Percentiles rank a stretch among this genome's conserved stretches.
Conservation (phyloP, 1,140 invertebrate genomes). For the Ptiloglossa arizonensis region DNA sequence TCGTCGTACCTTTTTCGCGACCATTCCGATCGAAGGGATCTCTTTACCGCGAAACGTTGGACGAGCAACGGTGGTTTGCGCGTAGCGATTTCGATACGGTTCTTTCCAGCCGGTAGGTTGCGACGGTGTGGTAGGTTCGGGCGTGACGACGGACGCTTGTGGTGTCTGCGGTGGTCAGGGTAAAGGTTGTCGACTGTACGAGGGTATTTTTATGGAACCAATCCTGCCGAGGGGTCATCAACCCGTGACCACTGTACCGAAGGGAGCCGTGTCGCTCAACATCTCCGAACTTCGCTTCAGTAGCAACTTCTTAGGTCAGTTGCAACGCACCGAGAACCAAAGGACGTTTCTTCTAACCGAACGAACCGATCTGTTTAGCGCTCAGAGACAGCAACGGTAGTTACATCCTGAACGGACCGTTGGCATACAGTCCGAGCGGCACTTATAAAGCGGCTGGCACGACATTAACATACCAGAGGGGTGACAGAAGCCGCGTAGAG, state of each 20-base stretch:
- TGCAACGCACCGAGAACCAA: slow-evolving; percentile 70
- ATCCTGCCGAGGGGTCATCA: slow-evolving; percentile 92
- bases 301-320: slow-evolving; percentile 95
- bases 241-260: slow-evolving; percentile 91
- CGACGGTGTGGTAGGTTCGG: slow-evolving; percentile 87
- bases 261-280: slow-evolving; percentile 94
- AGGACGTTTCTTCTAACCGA: slow-evolving; percentile 38
- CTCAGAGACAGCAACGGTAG: slow-evolving; percentile 85
- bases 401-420: slow-evolving; percentile 84
- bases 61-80: no score
- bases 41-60: background rate
- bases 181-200: slow-evolving; percentile 83
- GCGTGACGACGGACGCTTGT: slow-evolving; percentile 84
- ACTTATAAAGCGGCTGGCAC: slow-evolving; percentile 90
- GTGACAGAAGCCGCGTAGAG: slow-evolving; percentile 82
- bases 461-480: slow-evolving; percentile 89
- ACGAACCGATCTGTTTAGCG: slow-evolving; percentile 81
- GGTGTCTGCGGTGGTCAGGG: slow-evolving; percentile 82
- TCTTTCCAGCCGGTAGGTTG: slow-evolving; percentile 84
- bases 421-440: slow-evolving; percentile 90
- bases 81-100: background rate
- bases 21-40: background rate
- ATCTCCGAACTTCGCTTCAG: slow-evolving; percentile 93
- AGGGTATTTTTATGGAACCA: slow-evolving; percentile 91
- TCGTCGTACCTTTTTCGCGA: background rate